Conservation (phyloP, 2,797 vertebrate species). For the Crenichthys baileyi region DNA sequence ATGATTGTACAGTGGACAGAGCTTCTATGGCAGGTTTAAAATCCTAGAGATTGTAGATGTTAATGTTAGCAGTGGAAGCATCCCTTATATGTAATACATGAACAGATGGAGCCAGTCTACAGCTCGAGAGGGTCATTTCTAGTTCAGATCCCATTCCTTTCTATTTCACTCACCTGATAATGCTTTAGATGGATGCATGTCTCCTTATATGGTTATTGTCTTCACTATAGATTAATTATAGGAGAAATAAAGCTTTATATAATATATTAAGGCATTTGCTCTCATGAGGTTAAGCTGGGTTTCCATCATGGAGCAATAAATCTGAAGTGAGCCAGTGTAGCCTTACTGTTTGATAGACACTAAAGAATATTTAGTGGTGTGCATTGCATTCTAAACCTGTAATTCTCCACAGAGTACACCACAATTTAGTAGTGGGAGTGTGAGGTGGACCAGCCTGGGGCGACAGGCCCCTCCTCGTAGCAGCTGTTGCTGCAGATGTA, state of each 20-base stretch:
- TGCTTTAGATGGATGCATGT: conserved; percentile 5
- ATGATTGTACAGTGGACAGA: not conserved
- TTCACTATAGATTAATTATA: not conserved
- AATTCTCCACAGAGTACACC: conserved; percentile 53
- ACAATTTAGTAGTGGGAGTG: conserved; percentile 56
- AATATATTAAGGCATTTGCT: not conserved
- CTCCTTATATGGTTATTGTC: not conserved
- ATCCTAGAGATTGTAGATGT: not conserved
- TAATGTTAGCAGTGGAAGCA: not conserved
- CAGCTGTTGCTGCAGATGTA: conserved; percentile 81
- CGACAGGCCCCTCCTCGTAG: conserved; percentile 50
- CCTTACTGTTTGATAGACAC: conserved; percentile 46
- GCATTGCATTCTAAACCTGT: conserved; percentile 22
- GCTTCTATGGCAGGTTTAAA: not conserved
- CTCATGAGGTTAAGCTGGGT: conserved; percentile 3
- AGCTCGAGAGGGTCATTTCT: not conserved
- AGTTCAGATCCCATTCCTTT: not conserved
- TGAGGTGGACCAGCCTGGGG: conserved; percentile 66
- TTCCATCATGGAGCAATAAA: not conserved
- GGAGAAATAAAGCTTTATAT: not conserved
- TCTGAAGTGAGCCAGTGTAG: conserved; percentile 4
- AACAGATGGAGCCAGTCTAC: not conserved
- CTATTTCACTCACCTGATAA: not conserved
- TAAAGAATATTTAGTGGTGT: conserved; percentile 50
- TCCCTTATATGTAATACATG: not conserved